Base-by-base conservation (phyloP, 2,797 vertebrate species). In the Vespertilio murinus region DNA sequence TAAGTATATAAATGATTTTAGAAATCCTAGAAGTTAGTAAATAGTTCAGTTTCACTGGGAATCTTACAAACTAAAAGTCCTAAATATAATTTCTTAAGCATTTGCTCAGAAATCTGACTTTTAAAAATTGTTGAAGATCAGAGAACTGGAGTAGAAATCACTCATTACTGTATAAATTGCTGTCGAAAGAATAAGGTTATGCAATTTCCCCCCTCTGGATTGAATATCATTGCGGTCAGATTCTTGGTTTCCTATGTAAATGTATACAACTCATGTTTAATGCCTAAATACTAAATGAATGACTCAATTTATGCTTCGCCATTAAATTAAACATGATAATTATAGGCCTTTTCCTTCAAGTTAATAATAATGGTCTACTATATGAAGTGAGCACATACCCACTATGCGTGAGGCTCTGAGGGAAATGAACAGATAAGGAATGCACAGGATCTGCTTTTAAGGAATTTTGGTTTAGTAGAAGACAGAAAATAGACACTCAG, bases 31-130 rank as follows among this genome's bases (percentile, higher is more conserved):
- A 92, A 71, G 38, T 86, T 94, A 92, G 67, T 79, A 79, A 79
- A 83, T 64, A 75, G 40, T 80, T 71, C 28, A 54, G 8, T 65
- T 91, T 38, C 42, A 52, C n/a, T 84, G 35, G 8, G 33, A 81
- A 74, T 17, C 16, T 70, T 89, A 88, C 16, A 89, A 93, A 81
- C 33, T 78, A 38, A 95, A 95, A 86, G 22, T 3, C 30, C 28
- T 84, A 92, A 95, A 61, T 93, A 69, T 54, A 94, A 81, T 52
- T 93, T 91, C 33, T 92, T 80, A 78, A 95, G 47, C 69, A 78
- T 81, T 52, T 80, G 11, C 40, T 91, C 7, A 89, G 45, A 91
- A 88, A 87, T 92, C 7, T 85, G 54, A 93, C 42, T 97, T 90
- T 90, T 65, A 56, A 83, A 95, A 91, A 78, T 64, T 38, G 14